A percentile compares a stretch with the other conserved stretches of the same genome.
Conservation (phyloP, 2,888 invertebrate genomes). For the Athetis lepigone region DNA sequence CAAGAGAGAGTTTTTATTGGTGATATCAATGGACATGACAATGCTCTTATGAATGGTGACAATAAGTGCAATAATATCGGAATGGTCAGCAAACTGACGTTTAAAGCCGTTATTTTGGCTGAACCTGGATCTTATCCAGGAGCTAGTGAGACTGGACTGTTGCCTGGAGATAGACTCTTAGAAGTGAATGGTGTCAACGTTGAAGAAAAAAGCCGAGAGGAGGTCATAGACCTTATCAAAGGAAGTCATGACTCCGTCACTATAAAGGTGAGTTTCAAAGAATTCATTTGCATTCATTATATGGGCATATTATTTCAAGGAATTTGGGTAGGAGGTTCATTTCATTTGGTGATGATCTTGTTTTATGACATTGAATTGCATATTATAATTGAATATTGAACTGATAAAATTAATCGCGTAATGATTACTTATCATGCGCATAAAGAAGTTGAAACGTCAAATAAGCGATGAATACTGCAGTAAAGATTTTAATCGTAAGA, state of each 20-base stretch:
- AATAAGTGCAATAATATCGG: constrained; percentile 80
- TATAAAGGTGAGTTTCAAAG: constrained; percentile 93
- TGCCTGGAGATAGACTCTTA: constrained; percentile 98
- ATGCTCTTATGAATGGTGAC: constrained; percentile 80
- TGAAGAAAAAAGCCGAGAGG: constrained; percentile 96
- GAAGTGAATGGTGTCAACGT: constrained; percentile 97
- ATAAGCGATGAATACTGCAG: not conserved
- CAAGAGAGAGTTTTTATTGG: constrained; percentile 92
- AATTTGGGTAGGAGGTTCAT: constrained; percentile 9
- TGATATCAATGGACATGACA: constrained; percentile 80
- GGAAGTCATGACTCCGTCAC: constrained; percentile 95
- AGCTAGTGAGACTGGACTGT: constrained; percentile 95
- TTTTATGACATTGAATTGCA: constrained; percentile 7
- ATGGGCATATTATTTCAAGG: constrained; percentile 1
- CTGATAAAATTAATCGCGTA: constrained; percentile 4
- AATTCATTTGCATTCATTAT: constrained; percentile 14
- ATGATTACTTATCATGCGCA: constrained; percentile 7
- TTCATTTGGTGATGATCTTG: constrained; percentile 16
- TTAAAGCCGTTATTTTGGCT: constrained; percentile 96
- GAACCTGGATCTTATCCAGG: constrained; percentile 96
- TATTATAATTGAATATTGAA: not conserved
- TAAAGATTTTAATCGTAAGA: not conserved
- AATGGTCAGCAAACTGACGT: constrained; percentile 87
- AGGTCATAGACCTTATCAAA: constrained; percentile 98
- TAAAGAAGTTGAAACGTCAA: constrained; percentile 6